Base-by-base conservation (phyloP, 2,113 vertebrate species). In the Pelmatolapia mariae region DNA sequence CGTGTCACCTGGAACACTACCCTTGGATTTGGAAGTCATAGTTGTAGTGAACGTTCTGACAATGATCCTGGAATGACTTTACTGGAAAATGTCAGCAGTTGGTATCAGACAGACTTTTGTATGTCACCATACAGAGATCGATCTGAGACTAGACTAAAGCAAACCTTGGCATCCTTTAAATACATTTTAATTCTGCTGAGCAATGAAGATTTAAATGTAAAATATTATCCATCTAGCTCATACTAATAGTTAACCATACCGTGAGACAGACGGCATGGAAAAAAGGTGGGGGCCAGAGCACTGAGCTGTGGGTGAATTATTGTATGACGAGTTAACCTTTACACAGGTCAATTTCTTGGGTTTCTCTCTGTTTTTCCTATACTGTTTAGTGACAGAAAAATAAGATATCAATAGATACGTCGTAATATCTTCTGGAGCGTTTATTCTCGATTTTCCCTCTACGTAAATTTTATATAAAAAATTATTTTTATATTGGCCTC, bases 1-100 rank as follows among this genome's bases (percentile, higher is more conserved):
- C 92, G 97, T 97, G 85, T 95, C 97, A 22, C 97, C 97, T 82
- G 90, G 76, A 81, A 93, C 89, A 10, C 89, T 87, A 76, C 83
- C 92, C 22, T 85, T 92, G 78, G 95, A 90, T 84, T 93, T 95
- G 89, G 93, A 93, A 24, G 95, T 94, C 95, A 96, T 96, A 56
- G 84, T 89, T 80, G 50, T 10, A 53, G 53, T 79, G 68, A 87
- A 88, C 61, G 68, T 29, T 57, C 54, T 88, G 68, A 78, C n/a
- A 80, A 86, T 24, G 26, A 84, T 86, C 85, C 91, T 93, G 81
- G 80, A 94, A 92, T 1, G n/a, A 71, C 24, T 26, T 15, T 15
- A 57, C 54, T 57, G 22, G 61, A 1, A 38, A 38, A 38, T 22
- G 61, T 66, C 33, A 38, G 61, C 18, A 22, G 33, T 38, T 13